Conservation (phyloP, 30 jellyfish, hydroid and myxozoan genomes). For the Pelagia noctiluca region DNA sequence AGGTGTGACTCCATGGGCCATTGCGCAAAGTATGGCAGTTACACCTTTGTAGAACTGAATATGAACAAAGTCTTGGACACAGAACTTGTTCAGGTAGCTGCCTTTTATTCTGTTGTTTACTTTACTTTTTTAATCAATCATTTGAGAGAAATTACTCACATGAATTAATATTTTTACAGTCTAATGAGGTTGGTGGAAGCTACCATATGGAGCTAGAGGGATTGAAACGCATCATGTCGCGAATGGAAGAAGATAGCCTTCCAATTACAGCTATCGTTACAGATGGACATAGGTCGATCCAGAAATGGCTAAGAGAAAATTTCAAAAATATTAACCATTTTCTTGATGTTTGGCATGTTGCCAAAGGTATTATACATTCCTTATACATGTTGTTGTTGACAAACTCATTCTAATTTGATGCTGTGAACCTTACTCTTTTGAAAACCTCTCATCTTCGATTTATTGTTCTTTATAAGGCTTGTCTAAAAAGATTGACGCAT, state of each 20-base stretch:
- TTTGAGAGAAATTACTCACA: too few species aligned
- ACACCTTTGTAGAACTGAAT: too few species aligned
- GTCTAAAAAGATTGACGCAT: constrained; percentile 36
- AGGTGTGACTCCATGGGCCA: too few species aligned
- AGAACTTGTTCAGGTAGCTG: too few species aligned
- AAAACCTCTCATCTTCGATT: not conserved
- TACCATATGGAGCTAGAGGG: constrained; percentile 45
- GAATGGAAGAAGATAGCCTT: constrained; percentile 1
- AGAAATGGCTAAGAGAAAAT: constrained; percentile 45
- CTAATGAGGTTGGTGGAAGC: constrained; percentile 51
- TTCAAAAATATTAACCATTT: constrained; percentile 24
- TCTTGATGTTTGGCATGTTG: constrained; percentile 53
- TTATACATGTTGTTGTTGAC: not conserved
- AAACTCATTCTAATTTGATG: not conserved
- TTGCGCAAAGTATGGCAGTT: too few species aligned
- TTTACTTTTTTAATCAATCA: too few species aligned
- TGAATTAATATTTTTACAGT: constrained; percentile 9
- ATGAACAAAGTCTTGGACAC: too few species aligned
- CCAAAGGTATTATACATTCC: constrained; percentile 16
- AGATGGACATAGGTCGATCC: constrained; percentile 32
- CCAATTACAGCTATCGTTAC: constrained; percentile 25
- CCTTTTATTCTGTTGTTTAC: too few species aligned
- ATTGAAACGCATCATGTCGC: constrained; percentile 24
- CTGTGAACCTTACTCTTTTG: not conserved
- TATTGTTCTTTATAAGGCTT: constrained; percentile 18